Evolutionary conservation across 2,797 vertebrate genomes (phyloP), one percentile per base, ranked within the genome.

Genomic region (Cynodonichthys magdalenae): DNA sequence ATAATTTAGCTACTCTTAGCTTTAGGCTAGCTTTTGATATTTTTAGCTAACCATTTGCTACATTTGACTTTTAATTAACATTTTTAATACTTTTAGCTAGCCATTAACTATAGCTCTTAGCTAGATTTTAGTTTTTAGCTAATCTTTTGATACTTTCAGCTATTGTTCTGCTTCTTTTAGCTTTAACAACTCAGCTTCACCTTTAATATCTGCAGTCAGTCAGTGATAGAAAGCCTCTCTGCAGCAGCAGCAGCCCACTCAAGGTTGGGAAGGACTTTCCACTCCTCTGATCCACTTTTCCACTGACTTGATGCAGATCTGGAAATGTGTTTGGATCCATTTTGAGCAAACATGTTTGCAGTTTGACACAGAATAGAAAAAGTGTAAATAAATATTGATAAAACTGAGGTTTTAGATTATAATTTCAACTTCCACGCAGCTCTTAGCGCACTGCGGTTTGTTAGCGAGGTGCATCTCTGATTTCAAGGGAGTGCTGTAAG

Each of bases 231-330:
- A 56, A 81, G 59, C 54, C 63, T 77, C 74, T 74, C 70, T 67
- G 59, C 69, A 20, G 73, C 66, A 63, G 75, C 85, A 70, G 53
- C 66, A 63, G 5, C 50, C 63, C 56, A 66, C 52, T 48, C 47
- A 45, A 63, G 69, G 66, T 80, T 86, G 74, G 59, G 82, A 82
- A 81, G 83, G 81, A 85, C 86, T 88, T 90, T 90, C 83, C 84
- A 77, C 82, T 86, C 79, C 81, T 81, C 82, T 86, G 89, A 90
- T 92, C 83, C 88, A 89, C 88, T 90, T 89, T 89, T 87, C 79
- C 81, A 83, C 76, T 64, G 76, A 87, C 79, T 82, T 82, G 82
- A 58, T 71, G 75, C 76, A 66, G 75, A 70, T 82, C 86, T 86
- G 80, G 75, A 83, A 87, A 86, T 78, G 69, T 83, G 83, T 86